These are phyloP conservation scores for Rhinogobio ventralis DNA, from an alignment of 2,797 vertebrate genomes.

Conservation along the genomic window DNA sequence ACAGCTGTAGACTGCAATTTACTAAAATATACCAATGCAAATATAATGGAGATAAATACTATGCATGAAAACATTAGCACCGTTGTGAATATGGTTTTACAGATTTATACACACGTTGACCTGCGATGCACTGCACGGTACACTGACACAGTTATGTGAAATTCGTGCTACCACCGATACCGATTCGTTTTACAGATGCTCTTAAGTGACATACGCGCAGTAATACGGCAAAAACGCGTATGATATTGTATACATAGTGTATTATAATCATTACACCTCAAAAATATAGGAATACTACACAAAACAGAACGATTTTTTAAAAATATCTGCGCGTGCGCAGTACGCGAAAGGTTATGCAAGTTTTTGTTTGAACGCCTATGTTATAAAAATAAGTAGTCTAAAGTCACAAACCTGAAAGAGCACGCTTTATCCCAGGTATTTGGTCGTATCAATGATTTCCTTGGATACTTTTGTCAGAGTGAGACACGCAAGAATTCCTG, in stretches of 20 bases:
- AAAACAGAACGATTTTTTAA: constrained; percentile 38
- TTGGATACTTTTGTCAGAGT: not conserved
- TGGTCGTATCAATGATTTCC: not conserved
- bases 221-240: not conserved
- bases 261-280: not conserved
- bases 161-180: constrained; percentile 42
- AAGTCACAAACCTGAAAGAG: constrained; percentile 67
- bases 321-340: constrained; percentile 72
- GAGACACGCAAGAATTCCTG: constrained; percentile 40
- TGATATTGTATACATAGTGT: not conserved
- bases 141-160: constrained; percentile 84
- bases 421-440: not conserved
- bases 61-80: not conserved
- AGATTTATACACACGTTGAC: constrained; percentile 60
- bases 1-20: not conserved
- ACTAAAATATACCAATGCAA: not conserved
- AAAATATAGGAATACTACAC: constrained; percentile 54
- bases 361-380: constrained; percentile 52
- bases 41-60: not conserved
- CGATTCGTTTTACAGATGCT: not conserved
- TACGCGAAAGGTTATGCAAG: constrained; percentile 66
- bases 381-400: not conserved
- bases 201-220: not conserved
- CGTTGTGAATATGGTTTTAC: not conserved
- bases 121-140: constrained; percentile 76